These are phyloP conservation scores for Drosophila suzukii DNA, from an alignment of 1,140 invertebrate species.

Conservation along the genomic window DNA sequence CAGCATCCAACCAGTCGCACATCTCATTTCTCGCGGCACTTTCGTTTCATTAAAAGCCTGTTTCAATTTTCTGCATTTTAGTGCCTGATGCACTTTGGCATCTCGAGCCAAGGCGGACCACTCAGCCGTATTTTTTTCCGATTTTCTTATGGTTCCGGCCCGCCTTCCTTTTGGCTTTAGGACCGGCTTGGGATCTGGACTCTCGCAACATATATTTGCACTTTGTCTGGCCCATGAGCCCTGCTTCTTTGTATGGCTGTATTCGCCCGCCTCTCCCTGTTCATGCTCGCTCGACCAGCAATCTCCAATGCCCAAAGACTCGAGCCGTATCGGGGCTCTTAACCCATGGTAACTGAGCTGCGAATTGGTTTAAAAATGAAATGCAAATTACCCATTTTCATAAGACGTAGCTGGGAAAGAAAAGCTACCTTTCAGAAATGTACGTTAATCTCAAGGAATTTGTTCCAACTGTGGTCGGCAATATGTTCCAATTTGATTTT, in stretches of 20 bases:
- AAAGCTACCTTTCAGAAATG: too few species aligned
- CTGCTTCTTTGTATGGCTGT: background rate
- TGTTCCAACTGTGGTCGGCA: background rate
- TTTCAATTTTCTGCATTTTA: conserved; percentile 84
- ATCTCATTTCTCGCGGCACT: conserved; percentile 64
- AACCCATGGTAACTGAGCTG: conserved; percentile 10
- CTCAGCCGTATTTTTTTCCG: conserved; percentile 5
- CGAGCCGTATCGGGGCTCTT: conserved; percentile 1
- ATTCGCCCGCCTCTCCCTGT: background rate
- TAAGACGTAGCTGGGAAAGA: too few species aligned
- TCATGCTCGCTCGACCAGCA: conserved; percentile 9
- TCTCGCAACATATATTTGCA: conserved; percentile 74
- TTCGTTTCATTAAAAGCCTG: conserved; percentile 83
- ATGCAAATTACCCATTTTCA: background rate
- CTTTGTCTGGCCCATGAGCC: conserved; percentile 50
- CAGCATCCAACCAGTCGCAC: conserved; percentile 8
- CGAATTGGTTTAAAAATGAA: background rate
- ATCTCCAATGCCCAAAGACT: conserved; percentile 6
- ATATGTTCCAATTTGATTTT: background rate
- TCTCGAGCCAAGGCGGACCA: conserved; percentile 45
- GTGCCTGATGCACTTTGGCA: conserved; percentile 84
- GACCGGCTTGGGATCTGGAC: conserved; percentile 29
- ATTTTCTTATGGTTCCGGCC: conserved; percentile 8
- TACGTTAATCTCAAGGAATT: background rate
- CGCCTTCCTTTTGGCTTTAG: conserved; percentile 17